Conservation (phyloP, 2,888 invertebrate genomes). For the Lepidonotus clava region DNA sequence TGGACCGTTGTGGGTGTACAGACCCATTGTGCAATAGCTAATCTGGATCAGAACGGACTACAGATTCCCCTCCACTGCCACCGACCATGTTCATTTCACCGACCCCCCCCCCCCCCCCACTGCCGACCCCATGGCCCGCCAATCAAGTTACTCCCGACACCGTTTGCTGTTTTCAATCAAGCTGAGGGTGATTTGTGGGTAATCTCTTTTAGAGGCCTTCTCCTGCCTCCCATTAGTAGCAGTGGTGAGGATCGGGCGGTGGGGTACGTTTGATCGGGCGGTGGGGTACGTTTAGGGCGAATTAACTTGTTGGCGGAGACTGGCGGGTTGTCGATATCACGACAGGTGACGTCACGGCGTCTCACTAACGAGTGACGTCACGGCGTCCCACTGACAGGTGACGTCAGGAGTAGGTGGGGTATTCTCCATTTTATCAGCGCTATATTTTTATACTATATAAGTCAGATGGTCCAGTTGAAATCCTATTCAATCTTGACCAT, state of each 20-base stretch:
- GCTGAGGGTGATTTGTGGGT: constrained; percentile 13
- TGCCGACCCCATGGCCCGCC: background rate
- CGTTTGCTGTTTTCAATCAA: constrained; percentile 48
- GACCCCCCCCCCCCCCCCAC: background rate
- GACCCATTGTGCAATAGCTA: too few relatives aligned
- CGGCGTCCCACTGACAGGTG: too few relatives aligned
- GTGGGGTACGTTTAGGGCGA: background rate
- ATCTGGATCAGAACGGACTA: too few relatives aligned
- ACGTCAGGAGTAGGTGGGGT: too few relatives aligned
- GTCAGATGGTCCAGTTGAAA: too few relatives aligned
- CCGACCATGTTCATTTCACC: background rate
- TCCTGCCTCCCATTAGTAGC: background rate
- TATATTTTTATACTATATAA: too few relatives aligned
- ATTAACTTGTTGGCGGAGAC: background rate
- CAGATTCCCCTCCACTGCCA: background rate
- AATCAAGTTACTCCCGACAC: background rate
- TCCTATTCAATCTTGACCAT: too few relatives aligned
- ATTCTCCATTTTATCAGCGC: too few relatives aligned
- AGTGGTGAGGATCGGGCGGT: background rate
- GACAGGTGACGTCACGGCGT: background rate
- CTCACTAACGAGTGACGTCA: too few relatives aligned
- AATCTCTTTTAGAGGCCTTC: constrained; percentile 32
- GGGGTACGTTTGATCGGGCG: too few relatives aligned
- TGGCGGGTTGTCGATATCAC: constrained; percentile 27
- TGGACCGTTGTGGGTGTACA: too few relatives aligned